Evolutionary conservation across 2,113 vertebrate genomes (phyloP).

Genomic region (Pogona vitticeps): DNA sequence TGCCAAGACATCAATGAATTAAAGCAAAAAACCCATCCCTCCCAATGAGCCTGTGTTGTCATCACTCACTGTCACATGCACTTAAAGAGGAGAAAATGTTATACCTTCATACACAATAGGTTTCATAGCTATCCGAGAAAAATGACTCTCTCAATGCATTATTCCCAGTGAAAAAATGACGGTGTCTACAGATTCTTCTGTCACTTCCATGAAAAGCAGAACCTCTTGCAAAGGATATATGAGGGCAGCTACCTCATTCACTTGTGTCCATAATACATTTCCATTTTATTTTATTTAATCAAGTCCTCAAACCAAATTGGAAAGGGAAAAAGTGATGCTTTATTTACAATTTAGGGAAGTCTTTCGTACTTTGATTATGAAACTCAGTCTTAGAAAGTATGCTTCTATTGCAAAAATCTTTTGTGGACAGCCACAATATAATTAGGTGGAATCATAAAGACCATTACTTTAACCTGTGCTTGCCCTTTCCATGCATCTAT

Average conservation of each 20-base stretch:
- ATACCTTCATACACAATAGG: slow-evolving; percentile 72
- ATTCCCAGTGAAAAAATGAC: slow-evolving; percentile 48
- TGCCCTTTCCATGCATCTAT: slow-evolving; percentile 32
- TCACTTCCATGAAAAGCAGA: slow-evolving; percentile 42
- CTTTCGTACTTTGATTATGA: slow-evolving; percentile 12
- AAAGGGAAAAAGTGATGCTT: slow-evolving; percentile 18
- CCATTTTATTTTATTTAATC: neutral
- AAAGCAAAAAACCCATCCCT: slow-evolving; percentile 72
- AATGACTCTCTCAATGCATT: slow-evolving; percentile 60
- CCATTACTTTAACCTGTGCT: slow-evolving; percentile 45
- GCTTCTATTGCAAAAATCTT: slow-evolving; percentile 14
- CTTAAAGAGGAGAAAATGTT: slow-evolving; percentile 70
- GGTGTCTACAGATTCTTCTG: slow-evolving; percentile 33
- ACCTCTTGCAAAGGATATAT: slow-evolving; percentile 47
- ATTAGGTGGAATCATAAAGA: slow-evolving; percentile 35
- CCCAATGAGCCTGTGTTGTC: slow-evolving; percentile 58
- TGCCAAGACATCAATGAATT: slow-evolving; percentile 75
- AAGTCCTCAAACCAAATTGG: slow-evolving; percentile 2
- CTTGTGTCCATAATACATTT: slow-evolving; percentile 23
- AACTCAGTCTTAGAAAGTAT: slow-evolving; percentile 17
- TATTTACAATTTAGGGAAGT: slow-evolving; percentile 23
- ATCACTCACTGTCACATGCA: slow-evolving; percentile 76
- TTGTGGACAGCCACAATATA: slow-evolving; percentile 17
- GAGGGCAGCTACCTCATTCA: slow-evolving; percentile 23
- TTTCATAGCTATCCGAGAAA: slow-evolving; percentile 61